Evolutionary conservation across 2,888 invertebrate genomes (phyloP), one percentile per base, ranked within the genome.

Genomic region (Ptilodon capucinus): DNA sequence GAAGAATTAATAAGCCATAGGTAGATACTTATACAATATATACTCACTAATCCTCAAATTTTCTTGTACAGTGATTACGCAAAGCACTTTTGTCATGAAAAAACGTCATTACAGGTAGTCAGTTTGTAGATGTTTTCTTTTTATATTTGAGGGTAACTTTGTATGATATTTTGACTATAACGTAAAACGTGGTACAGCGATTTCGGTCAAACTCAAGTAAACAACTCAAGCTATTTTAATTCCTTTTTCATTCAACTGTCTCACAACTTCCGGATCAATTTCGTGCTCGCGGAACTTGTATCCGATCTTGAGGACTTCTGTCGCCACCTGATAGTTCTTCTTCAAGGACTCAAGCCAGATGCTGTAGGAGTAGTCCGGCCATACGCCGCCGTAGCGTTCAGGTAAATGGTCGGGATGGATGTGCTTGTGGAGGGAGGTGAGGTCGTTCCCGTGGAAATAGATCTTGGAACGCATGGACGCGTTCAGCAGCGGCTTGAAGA

Each of bases 401-500:
- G 97, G 96, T 34, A 97, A 85, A 76, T 93, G 92, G 38, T 94
- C 93, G 0, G 95, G 94, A 32, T 91, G 84, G 11, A 97, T 93
- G 71, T 96, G 94, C 54, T 94, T 92, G 71, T 96, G 96, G 0
- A 97, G 87, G 0, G 95, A 95, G 18, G 92, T 89, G 88, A 93
- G 87, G 74, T 97, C 93, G 41, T 92, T 90, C 0, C 96, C 96
- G 76, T 97, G 97, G 81, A 95, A 94, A 77, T 84, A 92, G 52
- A 94, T 92, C 70, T 85, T 89, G 16, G 94, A 92, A 9, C 92
- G 92, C 95, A 96, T 96, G 23, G 90, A 75, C 1, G 93, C 81
- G 69, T 93, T 94, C 18, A 97, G 83, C 18, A 97, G 87, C 0
- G 96, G 96, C 66, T 95, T 96, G 80, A 97, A 96, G 14, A 96